Evolutionary conservation across 2,888 invertebrate species (phyloP).

Genomic region (Nemotelus pantherinus): DNA sequence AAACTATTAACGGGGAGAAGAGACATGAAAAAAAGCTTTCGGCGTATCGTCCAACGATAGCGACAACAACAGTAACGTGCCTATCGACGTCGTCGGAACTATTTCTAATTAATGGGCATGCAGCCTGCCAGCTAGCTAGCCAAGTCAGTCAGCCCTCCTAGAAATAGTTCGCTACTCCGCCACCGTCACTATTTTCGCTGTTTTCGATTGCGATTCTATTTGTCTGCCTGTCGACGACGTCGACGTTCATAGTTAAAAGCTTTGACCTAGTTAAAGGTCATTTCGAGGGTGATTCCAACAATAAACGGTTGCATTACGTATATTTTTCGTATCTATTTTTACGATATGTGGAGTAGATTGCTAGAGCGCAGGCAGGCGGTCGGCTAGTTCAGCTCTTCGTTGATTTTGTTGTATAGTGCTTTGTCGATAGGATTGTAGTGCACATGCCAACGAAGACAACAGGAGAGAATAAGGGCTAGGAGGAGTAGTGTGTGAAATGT

Average conservation of each 20-base stretch:
- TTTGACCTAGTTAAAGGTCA: conserved; percentile 46
- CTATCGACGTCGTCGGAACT: no score
- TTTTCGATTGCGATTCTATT: not conserved
- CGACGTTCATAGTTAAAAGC: not conserved
- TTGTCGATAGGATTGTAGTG: no score
- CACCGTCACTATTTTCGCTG: not conserved
- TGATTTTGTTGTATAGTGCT: no score
- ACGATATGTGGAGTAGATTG: conserved; percentile 31
- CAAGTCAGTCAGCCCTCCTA: not conserved
- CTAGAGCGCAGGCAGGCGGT: not conserved
- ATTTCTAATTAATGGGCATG: no score
- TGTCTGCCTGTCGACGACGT: not conserved
- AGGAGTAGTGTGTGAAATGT: not conserved
- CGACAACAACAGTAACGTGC: no score
- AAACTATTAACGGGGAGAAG: not conserved
- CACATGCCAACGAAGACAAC: no score
- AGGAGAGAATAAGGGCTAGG: not conserved
- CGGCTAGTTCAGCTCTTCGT: not conserved
- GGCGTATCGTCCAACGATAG: not conserved
- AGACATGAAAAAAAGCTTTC: not conserved
- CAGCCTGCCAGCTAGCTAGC: no score
- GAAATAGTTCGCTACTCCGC: not conserved
- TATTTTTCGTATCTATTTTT: conserved; percentile 36
- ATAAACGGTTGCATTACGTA: conserved; percentile 37
- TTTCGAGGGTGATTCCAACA: conserved; percentile 43